phyloP scores from a whole-genome alignment of 2,888 invertebrate genomes.

The Pediacus dermestoides region DNA sequence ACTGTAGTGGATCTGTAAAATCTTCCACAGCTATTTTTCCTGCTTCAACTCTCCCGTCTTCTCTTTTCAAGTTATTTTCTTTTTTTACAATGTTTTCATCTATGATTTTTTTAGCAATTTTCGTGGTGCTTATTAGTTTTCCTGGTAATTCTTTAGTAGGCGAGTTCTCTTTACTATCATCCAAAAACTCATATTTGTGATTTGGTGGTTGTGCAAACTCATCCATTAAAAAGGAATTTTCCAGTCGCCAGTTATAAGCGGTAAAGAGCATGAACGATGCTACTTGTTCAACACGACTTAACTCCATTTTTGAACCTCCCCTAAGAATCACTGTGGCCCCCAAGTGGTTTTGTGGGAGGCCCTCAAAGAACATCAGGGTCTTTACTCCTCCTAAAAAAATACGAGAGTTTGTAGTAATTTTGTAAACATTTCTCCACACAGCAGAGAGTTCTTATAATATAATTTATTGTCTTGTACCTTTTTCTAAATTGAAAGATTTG shows the following conservation, averaged over 20 bases:
- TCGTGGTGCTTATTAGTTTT: background rate
- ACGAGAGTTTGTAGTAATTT: conserved; percentile 9
- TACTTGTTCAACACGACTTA: conserved; percentile 79
- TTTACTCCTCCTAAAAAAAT: conserved; percentile 60
- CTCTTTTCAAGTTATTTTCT: conserved; percentile 2
- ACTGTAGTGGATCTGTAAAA: conserved; percentile 77
- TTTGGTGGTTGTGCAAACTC: conserved; percentile 76
- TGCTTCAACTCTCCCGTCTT: conserved; percentile 37
- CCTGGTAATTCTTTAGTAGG: conserved; percentile 28
- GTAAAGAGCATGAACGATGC: conserved; percentile 77
- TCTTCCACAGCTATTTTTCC: conserved; percentile 57
- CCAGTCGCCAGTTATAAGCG: conserved; percentile 88
- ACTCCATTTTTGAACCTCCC: conserved; percentile 69
- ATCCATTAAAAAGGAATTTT: conserved; percentile 85
- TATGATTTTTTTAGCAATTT: conserved; percentile 18
- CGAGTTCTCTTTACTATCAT: conserved; percentile 47
- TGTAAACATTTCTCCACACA: too few relatives aligned
- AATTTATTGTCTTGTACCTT: conserved; percentile 45
- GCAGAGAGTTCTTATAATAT: too few relatives aligned
- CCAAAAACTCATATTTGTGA: conserved; percentile 50
- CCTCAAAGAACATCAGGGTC: conserved; percentile 91
- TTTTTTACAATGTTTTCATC: conserved; percentile 15
- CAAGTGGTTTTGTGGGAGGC: conserved; percentile 75
- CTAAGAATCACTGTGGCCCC: conserved; percentile 85
- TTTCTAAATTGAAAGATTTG: conserved; percentile 53